Conservation (phyloP, 2,113 vertebrate species). For the Pagrus major region DNA sequence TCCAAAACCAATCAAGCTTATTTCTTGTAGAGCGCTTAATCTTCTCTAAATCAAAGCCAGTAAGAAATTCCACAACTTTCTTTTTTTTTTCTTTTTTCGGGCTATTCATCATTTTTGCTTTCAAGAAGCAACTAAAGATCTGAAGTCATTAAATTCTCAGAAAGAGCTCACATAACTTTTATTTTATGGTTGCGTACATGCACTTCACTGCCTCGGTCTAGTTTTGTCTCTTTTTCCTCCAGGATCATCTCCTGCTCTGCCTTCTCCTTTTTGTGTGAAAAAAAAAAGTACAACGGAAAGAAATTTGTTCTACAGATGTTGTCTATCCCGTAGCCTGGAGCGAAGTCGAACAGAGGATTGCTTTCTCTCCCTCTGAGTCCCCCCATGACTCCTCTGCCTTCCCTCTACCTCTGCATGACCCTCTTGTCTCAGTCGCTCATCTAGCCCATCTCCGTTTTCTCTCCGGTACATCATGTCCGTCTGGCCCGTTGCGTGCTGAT, state of each 20-base stretch:
- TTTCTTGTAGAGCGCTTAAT: not conserved
- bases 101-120: not conserved
- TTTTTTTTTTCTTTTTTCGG: not conserved
- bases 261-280: not conserved
- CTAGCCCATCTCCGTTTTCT: not conserved
- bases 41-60: not conserved
- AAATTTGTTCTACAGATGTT: conserved; percentile 71
- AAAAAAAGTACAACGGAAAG: conserved; percentile 28
- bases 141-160: not conserved
- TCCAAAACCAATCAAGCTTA: not conserved
- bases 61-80: no score
- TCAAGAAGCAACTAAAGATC: not conserved
- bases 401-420: conserved; percentile 57
- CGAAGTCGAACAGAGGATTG: conserved; percentile 9
- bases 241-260: not conserved
- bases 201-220: not conserved
- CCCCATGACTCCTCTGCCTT: conserved; percentile 21
- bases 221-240: not conserved
- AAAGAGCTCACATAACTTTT: not conserved
- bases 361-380: conserved; percentile 1
- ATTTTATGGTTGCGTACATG: not conserved
- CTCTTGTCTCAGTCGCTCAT: conserved; percentile 6
- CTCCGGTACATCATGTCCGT: not conserved
- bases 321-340: conserved; percentile 39
- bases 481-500: conserved; percentile 4